Base-by-base conservation (phyloP, 2,797 vertebrate genomes). In the Linurgus olivaceus region DNA sequence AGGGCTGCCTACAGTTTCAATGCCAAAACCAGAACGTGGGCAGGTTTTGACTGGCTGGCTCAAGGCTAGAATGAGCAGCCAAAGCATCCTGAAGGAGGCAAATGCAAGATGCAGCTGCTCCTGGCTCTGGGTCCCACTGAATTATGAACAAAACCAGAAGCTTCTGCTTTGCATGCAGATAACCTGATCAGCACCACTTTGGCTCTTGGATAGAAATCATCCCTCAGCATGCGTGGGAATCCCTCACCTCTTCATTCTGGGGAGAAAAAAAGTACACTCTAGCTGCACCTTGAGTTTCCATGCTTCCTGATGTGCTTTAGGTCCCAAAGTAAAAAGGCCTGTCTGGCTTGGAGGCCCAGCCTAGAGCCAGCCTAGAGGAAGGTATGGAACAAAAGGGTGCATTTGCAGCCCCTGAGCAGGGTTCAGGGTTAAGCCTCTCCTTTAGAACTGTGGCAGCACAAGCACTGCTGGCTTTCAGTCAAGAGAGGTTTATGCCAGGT, bases 1-100 rank as follows among this genome's bases (percentile, higher is more conserved):
- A 94, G 82, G 75, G 87, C 93, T 93, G 88, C 87, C 85, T 89
- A 50, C 75, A 81, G 76, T 79, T 90, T 74, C 94, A 86, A 35
- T 91, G 94, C 94, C 96, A 96, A 96, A 96, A 90, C 65, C 85
- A 93, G 85, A 94, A 93, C 13, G 79, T 96, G 93, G 95, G 96
- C 94, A 96, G 93, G 91, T 95, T 96, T 84, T 96, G 91, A 96
- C 96, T 96, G 91, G 94, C 58, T 96, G 88, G 93, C 93, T 95
- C 88, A 95, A 96, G 85, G 96, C 95, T 95, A 95, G 66, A 95
- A 90, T 1, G 4, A 94, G 68, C 82, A 95, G 91, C 74, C 75
- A 94, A 71, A 95, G 95, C 90, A 81, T 86, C 87, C 62, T 55
- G 65, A 81, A 94, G 90, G 61, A 96, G 89, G 78, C 78, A 94